Evolutionary conservation across 2,113 vertebrate species (phyloP).

Genomic region (Neomonachus schauinslandi): DNA sequence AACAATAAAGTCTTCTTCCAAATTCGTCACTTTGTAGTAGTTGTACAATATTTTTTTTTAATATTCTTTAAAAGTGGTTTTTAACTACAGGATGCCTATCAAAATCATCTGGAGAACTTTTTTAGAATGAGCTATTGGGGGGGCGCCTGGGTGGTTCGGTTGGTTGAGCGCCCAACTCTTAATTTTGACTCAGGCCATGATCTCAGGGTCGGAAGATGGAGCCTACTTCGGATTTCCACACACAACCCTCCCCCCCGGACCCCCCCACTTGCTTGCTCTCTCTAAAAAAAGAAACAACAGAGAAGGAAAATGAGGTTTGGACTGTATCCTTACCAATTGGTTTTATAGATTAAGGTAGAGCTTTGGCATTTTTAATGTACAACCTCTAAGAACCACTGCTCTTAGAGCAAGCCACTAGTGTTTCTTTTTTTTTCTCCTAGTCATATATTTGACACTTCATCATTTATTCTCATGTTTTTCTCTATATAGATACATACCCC

Average conservation of each 20-base stretch:
- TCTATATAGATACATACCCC: not conserved
- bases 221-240: not conserved
- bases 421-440: not conserved
- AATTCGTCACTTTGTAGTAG: not conserved
- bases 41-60: not conserved
- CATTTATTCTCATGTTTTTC: not conserved
- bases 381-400: not conserved
- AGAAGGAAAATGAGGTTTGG: not conserved
- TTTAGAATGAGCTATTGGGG: not conserved
- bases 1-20: not conserved
- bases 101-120: not conserved
- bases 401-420: not conserved
- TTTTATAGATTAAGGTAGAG: not conserved
- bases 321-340: not conserved
- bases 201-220: not conserved
- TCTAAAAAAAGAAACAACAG: not conserved
- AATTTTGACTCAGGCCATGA: not conserved
- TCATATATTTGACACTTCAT: not conserved
- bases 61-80: not conserved
- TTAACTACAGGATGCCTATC: not conserved
- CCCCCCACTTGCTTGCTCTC: not conserved
- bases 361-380: not conserved
- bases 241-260: rapidly evolving
- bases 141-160: not conserved
- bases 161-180: not conserved